Conservation (phyloP, 2,797 vertebrate genomes). For the Lutra lutra region DNA sequence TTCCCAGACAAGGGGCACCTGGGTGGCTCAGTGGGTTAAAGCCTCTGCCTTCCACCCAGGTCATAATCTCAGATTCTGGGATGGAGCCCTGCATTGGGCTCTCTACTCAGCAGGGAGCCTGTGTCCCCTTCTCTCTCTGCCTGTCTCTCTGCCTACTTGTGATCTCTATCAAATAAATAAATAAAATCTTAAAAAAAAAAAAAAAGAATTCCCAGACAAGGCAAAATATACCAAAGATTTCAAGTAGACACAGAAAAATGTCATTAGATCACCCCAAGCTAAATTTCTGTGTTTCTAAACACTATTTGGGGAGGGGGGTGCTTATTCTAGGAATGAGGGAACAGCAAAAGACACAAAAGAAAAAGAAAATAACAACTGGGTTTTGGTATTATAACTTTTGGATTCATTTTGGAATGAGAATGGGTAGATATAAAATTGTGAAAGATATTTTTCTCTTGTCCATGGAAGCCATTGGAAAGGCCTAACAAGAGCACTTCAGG, state of each 20-base stretch:
- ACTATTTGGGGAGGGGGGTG: no score
- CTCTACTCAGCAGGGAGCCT: no score
- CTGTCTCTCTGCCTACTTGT: no score
- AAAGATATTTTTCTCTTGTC: background rate
- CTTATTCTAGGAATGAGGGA: background rate
- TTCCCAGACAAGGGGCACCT: background rate
- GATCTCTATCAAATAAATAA: no score
- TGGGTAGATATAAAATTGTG: background rate
- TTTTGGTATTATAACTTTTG: background rate
- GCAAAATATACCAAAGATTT: background rate
- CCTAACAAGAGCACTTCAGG: accelerated
- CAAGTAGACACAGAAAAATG: background rate
- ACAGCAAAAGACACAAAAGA: background rate
- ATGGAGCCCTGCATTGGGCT: no score
- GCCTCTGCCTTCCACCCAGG: no score
- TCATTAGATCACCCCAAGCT: background rate
- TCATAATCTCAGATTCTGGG: no score
- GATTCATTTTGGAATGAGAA: background rate
- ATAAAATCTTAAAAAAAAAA: no score
- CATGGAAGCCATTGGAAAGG: background rate
- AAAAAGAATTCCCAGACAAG: background rate
- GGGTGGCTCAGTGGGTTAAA: no score
- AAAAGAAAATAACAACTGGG: background rate
- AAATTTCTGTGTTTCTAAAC: background rate
- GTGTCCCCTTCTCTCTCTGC: no score